phyloP scores from a whole-genome alignment of 2,888 invertebrate genomes.

The Apamea sordens region DNA sequence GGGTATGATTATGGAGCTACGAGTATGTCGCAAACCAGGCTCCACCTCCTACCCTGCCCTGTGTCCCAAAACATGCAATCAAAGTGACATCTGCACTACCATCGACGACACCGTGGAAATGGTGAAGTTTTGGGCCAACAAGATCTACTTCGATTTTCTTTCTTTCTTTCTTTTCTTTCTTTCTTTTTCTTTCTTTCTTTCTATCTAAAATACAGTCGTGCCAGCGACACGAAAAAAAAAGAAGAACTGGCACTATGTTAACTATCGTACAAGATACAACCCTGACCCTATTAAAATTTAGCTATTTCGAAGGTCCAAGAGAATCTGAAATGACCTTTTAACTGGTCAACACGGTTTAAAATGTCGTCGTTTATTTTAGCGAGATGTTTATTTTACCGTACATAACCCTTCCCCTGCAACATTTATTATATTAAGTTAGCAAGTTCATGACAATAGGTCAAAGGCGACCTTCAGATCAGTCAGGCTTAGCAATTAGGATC shows the following conservation, averaged over 20 bases:
- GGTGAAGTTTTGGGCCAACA: no score
- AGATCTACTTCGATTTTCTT: no score
- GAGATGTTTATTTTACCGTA: background rate
- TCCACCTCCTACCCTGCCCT: background rate
- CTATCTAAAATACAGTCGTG: no score
- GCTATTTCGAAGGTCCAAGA: slow-evolving; percentile 10
- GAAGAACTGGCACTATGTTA: background rate
- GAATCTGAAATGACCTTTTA: slow-evolving; percentile 36
- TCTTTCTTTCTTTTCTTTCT: no score
- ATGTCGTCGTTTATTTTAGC: slow-evolving; percentile 45
- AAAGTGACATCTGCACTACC: background rate
- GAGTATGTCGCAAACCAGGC: background rate
- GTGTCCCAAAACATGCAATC: background rate
- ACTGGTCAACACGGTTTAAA: slow-evolving; percentile 28
- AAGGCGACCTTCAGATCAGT: slow-evolving; percentile 22
- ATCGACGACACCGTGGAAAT: no score
- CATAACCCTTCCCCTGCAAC: background rate
- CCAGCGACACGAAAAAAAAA: background rate
- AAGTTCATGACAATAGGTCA: slow-evolving; percentile 40
- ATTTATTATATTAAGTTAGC: slow-evolving; percentile 8
- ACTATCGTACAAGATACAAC: background rate
- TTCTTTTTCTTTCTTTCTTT: no score
- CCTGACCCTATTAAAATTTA: background rate
- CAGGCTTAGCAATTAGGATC: slow-evolving; percentile 33
- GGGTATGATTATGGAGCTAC: background rate